These are phyloP conservation scores for Jordanella pulchra DNA, from an alignment of 2,797 vertebrate species.

Conservation along the genomic window DNA sequence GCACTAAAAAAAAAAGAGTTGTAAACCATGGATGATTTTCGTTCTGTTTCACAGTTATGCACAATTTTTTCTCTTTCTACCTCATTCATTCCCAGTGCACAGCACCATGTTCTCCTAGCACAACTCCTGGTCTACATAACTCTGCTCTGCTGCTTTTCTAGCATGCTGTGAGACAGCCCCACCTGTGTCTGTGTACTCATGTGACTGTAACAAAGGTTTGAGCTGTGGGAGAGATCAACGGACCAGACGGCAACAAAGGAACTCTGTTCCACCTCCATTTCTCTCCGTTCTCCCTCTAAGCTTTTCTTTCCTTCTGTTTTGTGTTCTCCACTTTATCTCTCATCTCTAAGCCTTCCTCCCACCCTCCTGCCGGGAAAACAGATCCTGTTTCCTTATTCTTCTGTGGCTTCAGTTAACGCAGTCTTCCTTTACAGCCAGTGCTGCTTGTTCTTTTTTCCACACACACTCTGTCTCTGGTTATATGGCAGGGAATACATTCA, in stretches of 20 bases:
- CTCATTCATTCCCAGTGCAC: neutral
- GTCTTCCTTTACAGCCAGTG: constrained; percentile 3
- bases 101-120: neutral
- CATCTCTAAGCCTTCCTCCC: constrained; percentile 18
- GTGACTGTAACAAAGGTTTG: constrained; percentile 42
- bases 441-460: constrained; percentile 4
- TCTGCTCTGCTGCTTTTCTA: neutral
- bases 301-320: constrained; percentile 20
- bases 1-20: neutral
- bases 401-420: constrained; percentile 4
- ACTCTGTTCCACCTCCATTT: constrained; percentile 43
- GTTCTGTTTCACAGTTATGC: neutral
- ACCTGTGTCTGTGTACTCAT: constrained; percentile 31
- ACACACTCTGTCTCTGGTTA: neutral
- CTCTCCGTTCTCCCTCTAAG: constrained; percentile 9
- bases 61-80: neutral
- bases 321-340: constrained; percentile 12
- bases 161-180: neutral
- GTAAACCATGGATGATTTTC: neutral
- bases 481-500: neutral
- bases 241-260: constrained; percentile 47
- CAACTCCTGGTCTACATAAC: neutral
- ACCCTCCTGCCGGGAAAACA: constrained; percentile 12
- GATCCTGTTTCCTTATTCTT: constrained; percentile 1
- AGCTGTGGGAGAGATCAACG: constrained; percentile 26